phyloP scores from a whole-genome alignment of 2,888 invertebrate genomes.

The Leucoptera coffeella region DNA sequence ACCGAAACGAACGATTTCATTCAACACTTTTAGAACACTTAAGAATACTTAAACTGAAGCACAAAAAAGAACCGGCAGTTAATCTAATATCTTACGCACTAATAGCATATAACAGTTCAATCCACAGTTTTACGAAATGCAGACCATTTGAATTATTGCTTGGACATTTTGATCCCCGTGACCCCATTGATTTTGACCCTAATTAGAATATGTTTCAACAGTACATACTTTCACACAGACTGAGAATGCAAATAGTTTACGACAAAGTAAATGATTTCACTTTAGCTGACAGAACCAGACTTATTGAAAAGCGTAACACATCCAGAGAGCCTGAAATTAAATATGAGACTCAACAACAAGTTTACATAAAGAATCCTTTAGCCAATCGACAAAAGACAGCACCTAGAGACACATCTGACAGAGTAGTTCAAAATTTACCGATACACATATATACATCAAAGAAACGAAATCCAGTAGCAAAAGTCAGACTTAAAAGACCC shows the following conservation, averaged over 20 bases:
- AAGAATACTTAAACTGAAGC: conserved; percentile 1
- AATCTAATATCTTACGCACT: conserved; percentile 2
- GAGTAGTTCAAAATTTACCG: too few relatives aligned
- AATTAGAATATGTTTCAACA: background rate
- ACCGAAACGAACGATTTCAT: too few relatives aligned
- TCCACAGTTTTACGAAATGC: conserved; percentile 2
- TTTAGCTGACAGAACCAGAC: background rate
- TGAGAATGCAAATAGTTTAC: background rate
- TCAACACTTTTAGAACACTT: too few relatives aligned
- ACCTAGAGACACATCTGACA: too few relatives aligned
- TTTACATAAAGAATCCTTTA: background rate
- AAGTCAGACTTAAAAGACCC: too few relatives aligned
- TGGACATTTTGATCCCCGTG: conserved; percentile 3
- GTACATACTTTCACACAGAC: background rate
- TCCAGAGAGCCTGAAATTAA: background rate
- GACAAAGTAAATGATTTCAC: background rate
- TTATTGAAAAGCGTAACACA: background rate
- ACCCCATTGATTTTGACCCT: background rate
- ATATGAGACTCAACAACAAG: background rate
- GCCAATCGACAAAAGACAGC: too few relatives aligned
- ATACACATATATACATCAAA: too few relatives aligned
- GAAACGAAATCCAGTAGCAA: too few relatives aligned
- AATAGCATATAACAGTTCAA: too few relatives aligned
- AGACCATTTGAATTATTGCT: conserved; percentile 1
- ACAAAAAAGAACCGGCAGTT: conserved; percentile 1